Conservation (phyloP, 2,113 vertebrate species). For the Heteronetta atricapilla region DNA sequence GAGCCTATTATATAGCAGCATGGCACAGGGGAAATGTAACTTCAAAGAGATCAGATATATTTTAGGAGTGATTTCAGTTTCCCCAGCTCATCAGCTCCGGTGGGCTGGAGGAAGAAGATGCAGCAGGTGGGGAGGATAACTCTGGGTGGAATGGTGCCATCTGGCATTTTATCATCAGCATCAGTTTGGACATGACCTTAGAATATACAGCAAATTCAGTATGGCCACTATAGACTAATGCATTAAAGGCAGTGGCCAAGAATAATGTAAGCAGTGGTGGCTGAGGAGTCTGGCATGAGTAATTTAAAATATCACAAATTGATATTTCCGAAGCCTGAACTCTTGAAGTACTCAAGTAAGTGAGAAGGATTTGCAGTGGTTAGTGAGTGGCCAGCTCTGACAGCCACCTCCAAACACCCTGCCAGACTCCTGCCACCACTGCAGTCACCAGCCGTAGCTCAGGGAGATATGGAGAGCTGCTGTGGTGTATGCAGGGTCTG, state of each 20-base stretch:
- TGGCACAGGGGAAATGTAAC: not conserved
- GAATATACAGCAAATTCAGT: not conserved
- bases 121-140: not conserved
- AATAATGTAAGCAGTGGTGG: not conserved
- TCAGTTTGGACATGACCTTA: not conserved
- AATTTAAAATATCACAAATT: not conserved
- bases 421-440: not conserved
- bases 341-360: not conserved
- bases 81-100: not conserved
- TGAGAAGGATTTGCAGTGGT: not conserved
- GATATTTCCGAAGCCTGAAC: not conserved
- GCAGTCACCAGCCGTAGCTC: not conserved
- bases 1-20: not conserved
- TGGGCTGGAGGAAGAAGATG: not conserved
- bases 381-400: not conserved
- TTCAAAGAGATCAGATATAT: not conserved
- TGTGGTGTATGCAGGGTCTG: accelerated
- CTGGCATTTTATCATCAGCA: not conserved
- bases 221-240: not conserved
- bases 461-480: not conserved
- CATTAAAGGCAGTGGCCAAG: not conserved
- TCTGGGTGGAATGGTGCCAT: not conserved
- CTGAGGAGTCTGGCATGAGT: not conserved
- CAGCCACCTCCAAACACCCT: not conserved
- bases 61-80: not conserved